phyloP scores from a whole-genome alignment of 2,113 vertebrate genomes.

The Arvicanthis niloticus region DNA sequence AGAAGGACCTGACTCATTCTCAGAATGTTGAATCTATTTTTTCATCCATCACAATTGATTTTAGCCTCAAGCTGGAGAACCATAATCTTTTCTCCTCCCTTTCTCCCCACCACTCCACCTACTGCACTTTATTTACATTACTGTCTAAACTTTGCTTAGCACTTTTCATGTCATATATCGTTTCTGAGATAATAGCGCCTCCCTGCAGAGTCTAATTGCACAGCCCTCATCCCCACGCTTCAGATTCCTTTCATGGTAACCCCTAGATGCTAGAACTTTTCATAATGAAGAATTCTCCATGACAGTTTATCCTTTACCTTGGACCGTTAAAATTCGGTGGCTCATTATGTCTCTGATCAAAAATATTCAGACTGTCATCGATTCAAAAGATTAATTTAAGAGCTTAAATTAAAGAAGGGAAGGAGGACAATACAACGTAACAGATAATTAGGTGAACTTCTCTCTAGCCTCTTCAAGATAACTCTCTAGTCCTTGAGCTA shows the following conservation, averaged over 20 bases:
- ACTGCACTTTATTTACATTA: background rate
- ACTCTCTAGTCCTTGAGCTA: slow-evolving; percentile 66
- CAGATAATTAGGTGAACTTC: slow-evolving; percentile 75
- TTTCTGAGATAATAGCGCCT: slow-evolving; percentile 10
- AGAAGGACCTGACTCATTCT: background rate
- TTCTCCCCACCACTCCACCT: background rate
- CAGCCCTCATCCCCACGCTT: background rate
- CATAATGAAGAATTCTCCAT: slow-evolving; percentile 53
- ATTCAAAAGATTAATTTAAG: slow-evolving; percentile 70
- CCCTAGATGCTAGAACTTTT: background rate
- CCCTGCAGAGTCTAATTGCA: background rate
- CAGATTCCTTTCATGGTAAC: slow-evolving; percentile 28
- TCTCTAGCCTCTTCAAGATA: slow-evolving; percentile 60
- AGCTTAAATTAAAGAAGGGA: slow-evolving; percentile 71
- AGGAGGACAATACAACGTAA: slow-evolving; percentile 63
- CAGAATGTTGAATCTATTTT: background rate
- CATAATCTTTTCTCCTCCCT: background rate
- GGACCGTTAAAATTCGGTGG: slow-evolving; percentile 39
- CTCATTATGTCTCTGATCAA: slow-evolving; percentile 67
- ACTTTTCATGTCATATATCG: background rate
- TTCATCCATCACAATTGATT: background rate
- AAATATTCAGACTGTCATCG: slow-evolving; percentile 64
- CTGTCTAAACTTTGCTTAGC: background rate
- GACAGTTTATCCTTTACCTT: slow-evolving; percentile 62
- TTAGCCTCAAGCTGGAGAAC: background rate